Percentiles rank a stretch among this genome's conserved stretches.
Evolutionary conservation across 2,888 invertebrate species (phyloP).

Genomic region (Pseudeuparius sepicola): DNA sequence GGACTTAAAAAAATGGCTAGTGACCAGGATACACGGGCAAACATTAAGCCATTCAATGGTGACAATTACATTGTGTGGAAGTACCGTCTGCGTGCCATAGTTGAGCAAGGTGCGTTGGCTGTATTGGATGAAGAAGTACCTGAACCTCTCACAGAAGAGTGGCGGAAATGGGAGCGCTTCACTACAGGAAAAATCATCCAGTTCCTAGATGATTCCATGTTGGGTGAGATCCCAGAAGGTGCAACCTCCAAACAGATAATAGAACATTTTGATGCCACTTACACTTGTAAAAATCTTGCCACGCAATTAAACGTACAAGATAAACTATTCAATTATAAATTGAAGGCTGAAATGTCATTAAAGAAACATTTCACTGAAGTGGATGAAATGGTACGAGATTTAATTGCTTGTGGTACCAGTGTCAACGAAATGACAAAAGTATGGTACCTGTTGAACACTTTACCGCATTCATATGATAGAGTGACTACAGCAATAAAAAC

Average conservation of each 20-base stretch:
- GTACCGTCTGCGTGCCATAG: neutral
- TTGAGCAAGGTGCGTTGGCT: neutral
- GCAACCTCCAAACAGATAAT: neutral
- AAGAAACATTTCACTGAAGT: constrained; percentile 29
- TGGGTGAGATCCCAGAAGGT: neutral
- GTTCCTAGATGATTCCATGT: neutral
- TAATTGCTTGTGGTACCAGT: constrained; percentile 30
- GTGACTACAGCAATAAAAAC: constrained; percentile 34
- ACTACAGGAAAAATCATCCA: neutral
- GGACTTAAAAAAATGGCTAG: too few relatives aligned
- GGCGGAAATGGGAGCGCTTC: neutral
- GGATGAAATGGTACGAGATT: constrained; percentile 31
- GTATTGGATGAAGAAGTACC: neutral
- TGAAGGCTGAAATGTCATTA: constrained; percentile 18
- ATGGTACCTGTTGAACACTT: constrained; percentile 26
- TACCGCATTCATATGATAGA: constrained; percentile 28
- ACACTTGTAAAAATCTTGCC: constrained; percentile 20
- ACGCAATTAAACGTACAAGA: constrained; percentile 21
- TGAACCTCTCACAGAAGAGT: neutral
- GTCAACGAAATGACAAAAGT: constrained; percentile 33
- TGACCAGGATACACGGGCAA: neutral
- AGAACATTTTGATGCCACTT: neutral
- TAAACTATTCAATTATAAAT: constrained; percentile 18
- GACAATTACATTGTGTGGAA: neutral
- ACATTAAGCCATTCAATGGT: constrained; percentile 1